Conservation (phyloP, 2,113 vertebrate genomes). For the Aleadryas rufinucha region DNA sequence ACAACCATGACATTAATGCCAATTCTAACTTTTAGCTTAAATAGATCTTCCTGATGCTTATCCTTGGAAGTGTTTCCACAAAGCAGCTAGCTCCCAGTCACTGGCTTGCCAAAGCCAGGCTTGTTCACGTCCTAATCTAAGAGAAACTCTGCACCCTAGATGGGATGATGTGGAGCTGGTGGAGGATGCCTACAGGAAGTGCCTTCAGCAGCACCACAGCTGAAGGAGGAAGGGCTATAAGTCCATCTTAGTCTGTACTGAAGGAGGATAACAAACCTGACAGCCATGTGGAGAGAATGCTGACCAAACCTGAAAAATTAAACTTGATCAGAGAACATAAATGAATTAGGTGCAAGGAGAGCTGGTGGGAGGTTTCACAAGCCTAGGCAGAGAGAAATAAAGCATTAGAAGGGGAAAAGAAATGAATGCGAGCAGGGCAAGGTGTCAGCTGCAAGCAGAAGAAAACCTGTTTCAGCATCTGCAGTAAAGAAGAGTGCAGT, state of each 20-base stretch:
- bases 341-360: not conserved
- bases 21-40: not conserved
- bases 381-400: not conserved
- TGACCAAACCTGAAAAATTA: not conserved
- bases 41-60: not conserved
- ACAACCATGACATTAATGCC: not conserved
- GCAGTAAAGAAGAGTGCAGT: not conserved
- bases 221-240: not conserved
- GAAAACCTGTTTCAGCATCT: not conserved
- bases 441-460: not conserved
- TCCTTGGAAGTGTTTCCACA: not conserved
- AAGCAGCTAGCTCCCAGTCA: not conserved
- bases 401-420: not conserved
- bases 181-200: not conserved
- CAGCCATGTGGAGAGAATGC: not conserved
- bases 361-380: not conserved
- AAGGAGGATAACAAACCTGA: not conserved
- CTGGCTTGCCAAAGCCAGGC: not conserved
- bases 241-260: not conserved
- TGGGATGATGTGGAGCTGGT: not conserved
- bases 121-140: not conserved
- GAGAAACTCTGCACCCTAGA: not conserved
- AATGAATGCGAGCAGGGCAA: not conserved
- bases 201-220: not conserved
- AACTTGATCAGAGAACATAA: not conserved